Conservation (phyloP, 1,140 invertebrate species). For the Ceratitis capitata region DNA sequence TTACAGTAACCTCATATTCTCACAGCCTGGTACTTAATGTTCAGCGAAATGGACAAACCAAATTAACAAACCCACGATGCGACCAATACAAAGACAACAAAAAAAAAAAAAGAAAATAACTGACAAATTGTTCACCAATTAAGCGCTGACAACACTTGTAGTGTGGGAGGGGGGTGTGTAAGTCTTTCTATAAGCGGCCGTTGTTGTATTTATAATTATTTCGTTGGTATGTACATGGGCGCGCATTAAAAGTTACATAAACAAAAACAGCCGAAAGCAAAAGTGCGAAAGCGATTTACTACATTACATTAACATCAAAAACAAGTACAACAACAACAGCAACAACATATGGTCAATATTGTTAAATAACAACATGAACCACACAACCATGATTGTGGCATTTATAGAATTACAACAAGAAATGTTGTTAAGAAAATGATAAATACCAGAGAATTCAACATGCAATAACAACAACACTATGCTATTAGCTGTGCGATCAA, state of each 20-base stretch:
- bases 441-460: background rate
- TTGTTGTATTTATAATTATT: background rate
- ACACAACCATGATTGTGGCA: background rate
- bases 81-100: background rate
- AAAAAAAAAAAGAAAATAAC: background rate
- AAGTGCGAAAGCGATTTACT: background rate
- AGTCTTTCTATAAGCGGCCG: background rate
- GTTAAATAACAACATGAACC: background rate
- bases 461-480: background rate
- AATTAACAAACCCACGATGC: conserved; percentile 14
- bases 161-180: background rate
- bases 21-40: no score
- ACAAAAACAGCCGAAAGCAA: background rate
- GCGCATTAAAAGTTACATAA: background rate
- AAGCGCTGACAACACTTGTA: background rate
- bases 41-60: background rate
- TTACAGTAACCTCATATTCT: no score
- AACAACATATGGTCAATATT: background rate
- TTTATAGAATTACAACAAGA: background rate
- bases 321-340: background rate
- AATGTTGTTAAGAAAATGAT: background rate
- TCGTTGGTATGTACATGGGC: background rate
- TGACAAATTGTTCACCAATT: conserved; percentile 26
- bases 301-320: no score
- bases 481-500: background rate